phyloP scores from a whole-genome alignment of 2,113 vertebrate genomes.

The Tinamus guttatus region DNA sequence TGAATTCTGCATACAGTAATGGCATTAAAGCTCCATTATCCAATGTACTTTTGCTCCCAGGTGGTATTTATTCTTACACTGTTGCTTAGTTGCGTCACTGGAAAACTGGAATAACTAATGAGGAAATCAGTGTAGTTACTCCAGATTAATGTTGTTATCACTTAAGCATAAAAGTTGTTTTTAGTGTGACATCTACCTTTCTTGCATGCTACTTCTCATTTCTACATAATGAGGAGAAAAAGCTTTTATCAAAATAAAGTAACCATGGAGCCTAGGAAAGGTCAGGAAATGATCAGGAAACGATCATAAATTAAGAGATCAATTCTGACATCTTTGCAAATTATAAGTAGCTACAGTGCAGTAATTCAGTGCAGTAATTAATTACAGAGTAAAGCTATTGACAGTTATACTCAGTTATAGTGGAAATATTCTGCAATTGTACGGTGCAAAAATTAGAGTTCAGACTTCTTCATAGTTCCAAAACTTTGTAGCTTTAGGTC shows the following conservation, averaged over 20 bases:
- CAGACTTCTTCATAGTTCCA: not conserved
- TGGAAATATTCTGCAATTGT: not conserved
- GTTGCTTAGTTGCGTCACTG: not conserved
- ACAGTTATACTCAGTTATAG: not conserved
- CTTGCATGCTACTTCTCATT: not conserved
- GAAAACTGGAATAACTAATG: not conserved
- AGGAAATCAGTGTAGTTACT: not conserved
- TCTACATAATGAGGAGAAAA: not conserved
- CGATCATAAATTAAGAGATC: not conserved
- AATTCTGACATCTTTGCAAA: not conserved
- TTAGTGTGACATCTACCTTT: not conserved
- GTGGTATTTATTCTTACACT: not conserved
- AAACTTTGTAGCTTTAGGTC: not conserved
- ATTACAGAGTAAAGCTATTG: not conserved
- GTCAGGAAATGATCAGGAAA: not conserved
- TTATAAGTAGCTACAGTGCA: not conserved
- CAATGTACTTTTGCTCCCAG: not conserved
- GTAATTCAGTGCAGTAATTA: not conserved
- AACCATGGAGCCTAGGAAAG: not conserved
- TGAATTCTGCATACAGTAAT: not conserved
- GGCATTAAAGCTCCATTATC: not conserved
- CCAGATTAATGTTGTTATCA: not conserved
- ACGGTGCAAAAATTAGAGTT: not conserved
- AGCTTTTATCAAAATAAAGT: not conserved
- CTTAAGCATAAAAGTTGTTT: not conserved